A percentile compares a stretch with the other conserved stretches of the same genome.
Evolutionary conservation across 2,888 invertebrate genomes (phyloP).

Genomic region (Pyrocoelia pectoralis): DNA sequence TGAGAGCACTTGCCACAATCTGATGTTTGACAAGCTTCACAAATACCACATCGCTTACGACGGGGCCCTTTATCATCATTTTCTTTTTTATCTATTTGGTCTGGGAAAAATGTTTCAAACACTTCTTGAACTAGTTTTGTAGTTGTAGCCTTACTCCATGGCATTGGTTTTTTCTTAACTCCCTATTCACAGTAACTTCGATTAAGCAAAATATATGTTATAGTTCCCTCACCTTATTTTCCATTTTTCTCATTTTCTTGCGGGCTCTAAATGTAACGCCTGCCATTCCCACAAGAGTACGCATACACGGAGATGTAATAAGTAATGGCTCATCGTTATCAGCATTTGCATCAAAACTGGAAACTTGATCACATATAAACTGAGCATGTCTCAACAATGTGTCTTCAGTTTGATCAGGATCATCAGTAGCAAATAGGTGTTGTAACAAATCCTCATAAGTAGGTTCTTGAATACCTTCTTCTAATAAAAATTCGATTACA

Average conservation of each 20-base stretch:
- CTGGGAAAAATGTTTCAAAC: conserved; percentile 80
- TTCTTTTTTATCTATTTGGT: conserved; percentile 65
- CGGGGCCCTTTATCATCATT: conserved; percentile 66
- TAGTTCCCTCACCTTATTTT: conserved; percentile 44
- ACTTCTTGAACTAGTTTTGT: conserved; percentile 78
- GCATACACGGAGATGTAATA: conserved; percentile 77
- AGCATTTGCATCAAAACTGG: conserved; percentile 57
- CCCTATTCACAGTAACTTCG: conserved; percentile 13
- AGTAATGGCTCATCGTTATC: conserved; percentile 69
- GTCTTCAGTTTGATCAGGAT: conserved; percentile 69
- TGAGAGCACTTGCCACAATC: conserved; percentile 79
- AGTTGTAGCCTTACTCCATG: conserved; percentile 77
- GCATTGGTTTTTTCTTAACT: conserved; percentile 62
- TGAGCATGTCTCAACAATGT: conserved; percentile 78
- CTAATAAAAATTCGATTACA: conserved; percentile 78
- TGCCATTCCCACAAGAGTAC: conserved; percentile 76
- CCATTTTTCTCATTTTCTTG: conserved; percentile 64
- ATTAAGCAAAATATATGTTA: too few relatives aligned
- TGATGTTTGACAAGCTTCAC: conserved; percentile 78
- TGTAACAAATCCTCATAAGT: conserved; percentile 80
- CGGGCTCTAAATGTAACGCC: conserved; percentile 75
- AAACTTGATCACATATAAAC: conserved; percentile 80
- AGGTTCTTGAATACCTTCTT: conserved; percentile 69
- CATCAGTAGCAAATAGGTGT: conserved; percentile 62
- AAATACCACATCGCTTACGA: conserved; percentile 76